Percentiles rank a stretch among this genome's conserved stretches.
Conservation (phyloP, 37 sponge, comb jelly and placozoan species). For the Eunapius fragilis region DNA sequence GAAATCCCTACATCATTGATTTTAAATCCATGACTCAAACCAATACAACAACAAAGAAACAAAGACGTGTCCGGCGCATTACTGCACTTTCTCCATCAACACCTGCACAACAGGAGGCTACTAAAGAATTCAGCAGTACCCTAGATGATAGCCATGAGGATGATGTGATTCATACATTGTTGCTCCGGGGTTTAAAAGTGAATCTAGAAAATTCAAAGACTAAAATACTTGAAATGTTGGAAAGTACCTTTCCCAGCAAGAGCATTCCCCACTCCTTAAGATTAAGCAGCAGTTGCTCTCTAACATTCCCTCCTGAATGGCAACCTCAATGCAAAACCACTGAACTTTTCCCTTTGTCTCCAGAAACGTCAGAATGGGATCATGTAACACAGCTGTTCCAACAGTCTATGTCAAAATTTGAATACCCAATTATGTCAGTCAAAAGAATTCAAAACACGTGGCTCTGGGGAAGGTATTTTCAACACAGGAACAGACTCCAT, state of each 20-base stretch:
- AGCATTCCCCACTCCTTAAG: background rate
- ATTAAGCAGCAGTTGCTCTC: background rate
- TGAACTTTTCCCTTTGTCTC: constrained; percentile 29
- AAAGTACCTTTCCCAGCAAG: background rate
- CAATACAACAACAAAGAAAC: too few species aligned
- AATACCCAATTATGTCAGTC: constrained; percentile 6
- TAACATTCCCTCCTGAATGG: constrained; percentile 48
- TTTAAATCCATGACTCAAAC: too few species aligned
- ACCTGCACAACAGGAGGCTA: too few species aligned
- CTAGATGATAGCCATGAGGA: constrained; percentile 18
- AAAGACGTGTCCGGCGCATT: too few species aligned
- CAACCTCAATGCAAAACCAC: constrained; percentile 25
- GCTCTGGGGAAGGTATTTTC: constrained; percentile 71
- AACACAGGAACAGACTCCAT: constrained; percentile 49
- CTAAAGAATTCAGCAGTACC: background rate
- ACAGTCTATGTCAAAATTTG: constrained; percentile 48
- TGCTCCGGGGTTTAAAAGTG: constrained; percentile 39
- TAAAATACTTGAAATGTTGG: background rate
- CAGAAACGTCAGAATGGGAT: constrained; percentile 45
- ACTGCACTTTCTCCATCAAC: too few species aligned
- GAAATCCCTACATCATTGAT: too few species aligned
- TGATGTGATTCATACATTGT: background rate
- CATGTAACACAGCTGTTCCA: constrained; percentile 34
- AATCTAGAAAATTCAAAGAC: constrained; percentile 13
- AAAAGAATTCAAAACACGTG: constrained; percentile 81